Evolutionary conservation across 2,113 vertebrate species (phyloP).

Genomic region (Actinemys pallida): DNA sequence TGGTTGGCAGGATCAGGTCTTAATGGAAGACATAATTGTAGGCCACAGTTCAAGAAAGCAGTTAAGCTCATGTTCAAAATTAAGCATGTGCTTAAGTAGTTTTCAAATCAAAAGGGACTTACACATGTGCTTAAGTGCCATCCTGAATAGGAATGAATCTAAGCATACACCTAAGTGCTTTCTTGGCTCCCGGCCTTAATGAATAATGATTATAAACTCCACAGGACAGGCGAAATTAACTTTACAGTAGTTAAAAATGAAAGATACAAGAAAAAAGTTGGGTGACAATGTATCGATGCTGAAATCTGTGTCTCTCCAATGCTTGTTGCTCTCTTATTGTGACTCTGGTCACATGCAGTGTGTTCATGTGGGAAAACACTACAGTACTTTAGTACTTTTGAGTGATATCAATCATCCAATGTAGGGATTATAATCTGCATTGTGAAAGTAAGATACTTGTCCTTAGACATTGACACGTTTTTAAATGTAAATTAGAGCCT

Average conservation of each 20-base stretch:
- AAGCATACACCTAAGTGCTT: not conserved
- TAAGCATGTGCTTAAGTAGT: not conserved
- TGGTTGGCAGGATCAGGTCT: not conserved
- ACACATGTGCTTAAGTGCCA: not conserved
- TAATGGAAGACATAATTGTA: not conserved
- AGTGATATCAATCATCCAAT: not conserved
- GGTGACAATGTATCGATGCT: not conserved
- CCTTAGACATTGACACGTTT: not conserved
- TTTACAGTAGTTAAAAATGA: not conserved
- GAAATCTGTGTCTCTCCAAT: not conserved
- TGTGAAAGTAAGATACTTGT: not conserved
- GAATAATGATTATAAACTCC: not conserved
- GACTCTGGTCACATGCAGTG: fast-evolving
- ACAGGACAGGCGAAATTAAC: not conserved
- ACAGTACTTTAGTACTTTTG: not conserved
- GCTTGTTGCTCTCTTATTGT: fast-evolving
- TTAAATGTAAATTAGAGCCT: not conserved
- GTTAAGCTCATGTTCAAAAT: not conserved
- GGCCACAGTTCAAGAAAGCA: not conserved
- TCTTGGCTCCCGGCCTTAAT: not conserved
- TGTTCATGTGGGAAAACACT: not conserved
- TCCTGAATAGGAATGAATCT: not conserved
- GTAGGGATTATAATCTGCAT: not conserved
- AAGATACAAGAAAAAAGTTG: not conserved
- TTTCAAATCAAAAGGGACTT: not conserved